Evolutionary conservation across 2,888 invertebrate species (phyloP), one percentile per base, ranked within the genome.

Genomic region (Philaethria dido): DNA sequence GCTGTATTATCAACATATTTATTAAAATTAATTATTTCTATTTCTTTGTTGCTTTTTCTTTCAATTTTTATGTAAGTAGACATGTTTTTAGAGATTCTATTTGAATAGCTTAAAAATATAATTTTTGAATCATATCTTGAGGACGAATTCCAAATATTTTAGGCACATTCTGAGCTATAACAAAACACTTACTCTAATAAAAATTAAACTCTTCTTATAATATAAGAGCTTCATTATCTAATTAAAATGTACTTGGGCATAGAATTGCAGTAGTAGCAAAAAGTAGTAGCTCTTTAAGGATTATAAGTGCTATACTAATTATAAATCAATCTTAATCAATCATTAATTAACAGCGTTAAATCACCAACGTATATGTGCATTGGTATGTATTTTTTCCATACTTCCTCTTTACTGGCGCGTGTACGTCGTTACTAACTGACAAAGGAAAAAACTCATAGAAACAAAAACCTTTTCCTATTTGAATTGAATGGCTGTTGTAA

Each of bases 271-370:
- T 29, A 13, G 0, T 14, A n/a, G 18, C 18, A 60, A 60, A 60
- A 60, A 45, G n/a, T 18, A 20, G n/a, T n/a, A 18, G 4, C 18
- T 42, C 11, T n/a, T 57, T 57, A 57, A 22, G n/a, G 11, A 0
- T 18, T 47, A 18, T 47, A 29, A 45, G 47, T 60, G 44, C 25
- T 5, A 25, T 29, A 60, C 60, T 60, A 60, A 60, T 60, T 60
- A 60, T 33, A 45, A 47, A 33, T 20, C 60, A 44, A 18, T 60
- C 18, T 33, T 29, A 60, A 45, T 60, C 60, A 60, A 60, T 60
- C 60, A 60, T 29, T 60, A 47, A 60, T 60, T 60, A 60, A 45
- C 33, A 16, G 39, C 13, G 18, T 47, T 47, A 47, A 60, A 60
- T 60, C 45, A 47, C 8, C 8, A 33, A 33, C 29, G 0, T 33